phyloP scores from a whole-genome alignment of 2,113 vertebrate genomes.

The Neotoma lepida region DNA sequence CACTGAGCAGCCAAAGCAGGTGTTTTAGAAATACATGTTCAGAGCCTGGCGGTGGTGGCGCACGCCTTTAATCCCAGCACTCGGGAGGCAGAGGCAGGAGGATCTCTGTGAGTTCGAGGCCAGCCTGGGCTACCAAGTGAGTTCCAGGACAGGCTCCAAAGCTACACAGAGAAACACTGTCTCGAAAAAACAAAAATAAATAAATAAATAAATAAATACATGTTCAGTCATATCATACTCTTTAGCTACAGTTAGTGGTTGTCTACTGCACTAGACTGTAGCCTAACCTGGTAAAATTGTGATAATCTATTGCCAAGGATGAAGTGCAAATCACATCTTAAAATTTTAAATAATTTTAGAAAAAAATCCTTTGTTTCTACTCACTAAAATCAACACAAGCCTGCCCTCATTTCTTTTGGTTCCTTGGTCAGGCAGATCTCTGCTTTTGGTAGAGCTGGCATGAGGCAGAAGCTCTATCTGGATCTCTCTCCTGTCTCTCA shows the following conservation, averaged over 20 bases:
- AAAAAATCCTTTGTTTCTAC: neutral
- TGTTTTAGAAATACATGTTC: slow-evolving; percentile 2
- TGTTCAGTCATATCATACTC: neutral
- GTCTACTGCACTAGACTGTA: neutral
- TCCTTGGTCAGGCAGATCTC: neutral
- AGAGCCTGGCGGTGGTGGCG: too few species aligned
- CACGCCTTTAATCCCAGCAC: too few species aligned
- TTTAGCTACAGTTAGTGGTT: neutral
- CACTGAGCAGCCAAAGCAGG: neutral
- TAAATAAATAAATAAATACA: too few species aligned
- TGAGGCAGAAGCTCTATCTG: neutral
- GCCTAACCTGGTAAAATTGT: neutral
- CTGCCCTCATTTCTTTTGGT: neutral
- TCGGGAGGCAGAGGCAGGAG: too few species aligned
- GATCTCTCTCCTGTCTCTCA: neutral
- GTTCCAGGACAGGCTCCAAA: too few species aligned
- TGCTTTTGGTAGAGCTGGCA: neutral
- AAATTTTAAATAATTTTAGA: neutral
- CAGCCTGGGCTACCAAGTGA: too few species aligned
- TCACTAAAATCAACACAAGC: neutral
- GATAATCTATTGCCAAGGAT: neutral
- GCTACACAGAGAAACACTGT: too few species aligned
- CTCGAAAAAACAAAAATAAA: too few species aligned
- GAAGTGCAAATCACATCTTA: neutral
- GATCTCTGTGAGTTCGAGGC: too few species aligned